Percentiles rank a stretch among this genome's conserved stretches.
Evolutionary conservation across 2,888 invertebrate species (phyloP).

Genomic region (Lasioglossum figueresi): DNA sequence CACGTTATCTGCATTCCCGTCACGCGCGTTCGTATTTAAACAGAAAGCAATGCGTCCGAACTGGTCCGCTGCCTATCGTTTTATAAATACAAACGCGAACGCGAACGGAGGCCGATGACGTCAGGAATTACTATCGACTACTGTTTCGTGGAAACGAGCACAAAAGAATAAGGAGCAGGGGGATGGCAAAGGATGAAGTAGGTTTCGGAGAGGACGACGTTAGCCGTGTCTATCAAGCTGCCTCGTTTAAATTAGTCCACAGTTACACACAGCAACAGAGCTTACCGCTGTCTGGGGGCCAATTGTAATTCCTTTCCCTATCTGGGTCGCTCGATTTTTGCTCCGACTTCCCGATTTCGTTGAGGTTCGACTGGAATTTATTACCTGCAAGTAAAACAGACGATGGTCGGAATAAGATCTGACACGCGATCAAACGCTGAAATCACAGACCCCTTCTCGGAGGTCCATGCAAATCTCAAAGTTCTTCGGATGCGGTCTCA

Average conservation of each 20-base stretch:
- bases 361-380: constrained; percentile 82
- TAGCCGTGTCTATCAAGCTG: constrained; percentile 33
- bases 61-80: neutral
- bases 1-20: neutral
- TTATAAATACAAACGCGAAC: neutral
- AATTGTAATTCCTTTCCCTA: constrained; percentile 79
- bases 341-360: constrained; percentile 83
- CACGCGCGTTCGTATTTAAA: constrained; percentile 15
- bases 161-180: neutral
- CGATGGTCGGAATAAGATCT: constrained; percentile 27
- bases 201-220: constrained; percentile 5
- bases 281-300: constrained; percentile 79
- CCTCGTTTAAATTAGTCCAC: constrained; percentile 51
- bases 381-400: constrained; percentile 74
- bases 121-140: constrained; percentile 22
- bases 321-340: constrained; percentile 80
- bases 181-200: neutral
- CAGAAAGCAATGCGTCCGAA: neutral
- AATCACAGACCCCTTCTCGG: neutral
- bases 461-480: neutral
- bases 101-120: neutral
- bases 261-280: constrained; percentile 50
- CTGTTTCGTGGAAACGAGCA: neutral
- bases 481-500: neutral
- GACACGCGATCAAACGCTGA: constrained; percentile 22